These are phyloP conservation scores for Agapostemon virescens DNA, from an alignment of 2,888 invertebrate genomes.

Conservation along the genomic window DNA sequence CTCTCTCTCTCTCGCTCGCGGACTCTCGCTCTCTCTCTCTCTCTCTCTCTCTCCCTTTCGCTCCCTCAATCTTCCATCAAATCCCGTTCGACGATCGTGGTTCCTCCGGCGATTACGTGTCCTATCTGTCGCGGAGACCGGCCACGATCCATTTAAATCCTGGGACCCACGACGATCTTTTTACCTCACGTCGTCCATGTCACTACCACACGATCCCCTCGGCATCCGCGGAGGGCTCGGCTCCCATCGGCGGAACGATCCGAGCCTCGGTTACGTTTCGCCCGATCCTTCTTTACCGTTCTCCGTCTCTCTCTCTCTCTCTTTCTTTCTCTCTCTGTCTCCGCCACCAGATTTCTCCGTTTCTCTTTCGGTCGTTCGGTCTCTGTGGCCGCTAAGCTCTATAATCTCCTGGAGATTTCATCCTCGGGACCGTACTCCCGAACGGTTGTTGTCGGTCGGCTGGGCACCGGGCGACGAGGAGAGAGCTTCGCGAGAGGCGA, in stretches of 20 bases:
- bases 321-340: neutral
- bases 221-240: neutral
- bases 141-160: conserved; percentile 64
- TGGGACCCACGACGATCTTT: conserved; percentile 27
- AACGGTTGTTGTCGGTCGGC: neutral
- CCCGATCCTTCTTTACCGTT: conserved; percentile 22
- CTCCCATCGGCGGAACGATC: conserved; percentile 25
- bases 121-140: conserved; percentile 55
- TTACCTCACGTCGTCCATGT: conserved; percentile 62
- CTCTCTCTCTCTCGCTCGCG: neutral
- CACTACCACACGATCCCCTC: conserved; percentile 27
- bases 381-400: conserved; percentile 20
- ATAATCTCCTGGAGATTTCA: conserved; percentile 62
- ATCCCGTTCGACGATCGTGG: conserved; percentile 35
- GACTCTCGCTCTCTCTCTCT: neutral
- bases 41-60: conserved; percentile 2
- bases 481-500: neutral
- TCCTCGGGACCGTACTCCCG: conserved; percentile 32
- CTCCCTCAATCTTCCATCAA: conserved; percentile 63
- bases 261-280: conserved; percentile 10
- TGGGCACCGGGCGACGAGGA: neutral
- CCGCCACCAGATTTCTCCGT: neutral
- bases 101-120: conserved; percentile 39
- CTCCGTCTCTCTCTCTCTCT: neutral
- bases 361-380: too few relatives aligned